Evolutionary conservation across 2,113 vertebrate genomes (phyloP).

Genomic region (Cebus imitator): DNA sequence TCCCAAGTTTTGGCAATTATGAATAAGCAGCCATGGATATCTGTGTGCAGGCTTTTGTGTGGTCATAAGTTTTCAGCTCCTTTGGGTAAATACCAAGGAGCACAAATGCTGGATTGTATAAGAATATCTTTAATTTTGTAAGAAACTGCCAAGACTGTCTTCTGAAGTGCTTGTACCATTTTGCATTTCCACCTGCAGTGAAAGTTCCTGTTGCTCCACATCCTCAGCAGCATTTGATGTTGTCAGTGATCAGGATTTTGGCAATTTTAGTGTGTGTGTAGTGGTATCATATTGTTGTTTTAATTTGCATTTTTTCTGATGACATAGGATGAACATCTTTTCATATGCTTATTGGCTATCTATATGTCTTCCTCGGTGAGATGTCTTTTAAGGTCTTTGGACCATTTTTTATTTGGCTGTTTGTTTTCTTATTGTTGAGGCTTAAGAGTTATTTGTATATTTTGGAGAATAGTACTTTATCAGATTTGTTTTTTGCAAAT

Average conservation of each 20-base stretch:
- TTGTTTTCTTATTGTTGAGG: background rate
- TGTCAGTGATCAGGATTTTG: background rate
- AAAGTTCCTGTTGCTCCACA: background rate
- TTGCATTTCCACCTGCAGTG: background rate
- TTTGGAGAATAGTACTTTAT: background rate
- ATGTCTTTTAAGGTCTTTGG: background rate
- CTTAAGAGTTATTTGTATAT: background rate
- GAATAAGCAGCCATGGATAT: background rate
- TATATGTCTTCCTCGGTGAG: background rate
- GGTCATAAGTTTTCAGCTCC: background rate
- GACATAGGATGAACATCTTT: background rate
- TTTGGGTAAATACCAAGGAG: background rate
- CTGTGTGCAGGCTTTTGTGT: background rate
- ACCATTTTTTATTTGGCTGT: background rate
- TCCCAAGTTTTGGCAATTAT: background rate
- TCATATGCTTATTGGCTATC: background rate
- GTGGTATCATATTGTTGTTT: background rate
- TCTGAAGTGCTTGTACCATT: background rate
- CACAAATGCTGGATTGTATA: background rate
- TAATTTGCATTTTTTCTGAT: background rate
- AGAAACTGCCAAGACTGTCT: background rate
- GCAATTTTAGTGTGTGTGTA: background rate
- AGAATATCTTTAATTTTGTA: background rate
- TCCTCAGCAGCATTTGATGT: background rate
- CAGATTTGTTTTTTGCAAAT: background rate